These are phyloP conservation scores for Camponotus fellah DNA, from an alignment of 2,888 invertebrate species.

Conservation along the genomic window DNA sequence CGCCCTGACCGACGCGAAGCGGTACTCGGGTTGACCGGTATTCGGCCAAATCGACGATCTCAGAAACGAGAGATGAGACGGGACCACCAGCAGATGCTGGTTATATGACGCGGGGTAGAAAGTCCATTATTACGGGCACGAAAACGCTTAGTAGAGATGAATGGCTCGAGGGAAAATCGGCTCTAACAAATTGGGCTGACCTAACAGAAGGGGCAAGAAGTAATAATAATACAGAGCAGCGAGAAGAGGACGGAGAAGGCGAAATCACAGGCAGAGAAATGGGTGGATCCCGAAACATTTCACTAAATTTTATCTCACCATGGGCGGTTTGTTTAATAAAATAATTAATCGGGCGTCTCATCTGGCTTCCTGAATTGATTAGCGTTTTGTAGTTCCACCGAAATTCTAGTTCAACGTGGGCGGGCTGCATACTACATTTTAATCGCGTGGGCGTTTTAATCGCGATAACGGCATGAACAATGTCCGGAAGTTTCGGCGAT, in stretches of 20 bases:
- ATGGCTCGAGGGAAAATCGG: conserved; percentile 42
- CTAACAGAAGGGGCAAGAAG: conserved; percentile 7
- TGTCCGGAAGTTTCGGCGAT: conserved; percentile 67
- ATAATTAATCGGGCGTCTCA: conserved; percentile 52
- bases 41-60: conserved; percentile 75
- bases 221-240: conserved; percentile 38
- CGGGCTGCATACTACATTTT: conserved; percentile 15
- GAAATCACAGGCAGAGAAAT: conserved; percentile 5
- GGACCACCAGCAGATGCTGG: conserved; percentile 20
- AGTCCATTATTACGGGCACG: conserved; percentile 43
- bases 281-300: conserved; percentile 17
- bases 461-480: conserved; percentile 64
- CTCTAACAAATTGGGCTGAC: conserved; percentile 46
- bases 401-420: conserved; percentile 50
- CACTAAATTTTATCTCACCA: conserved; percentile 32
- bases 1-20: conserved; percentile 37
- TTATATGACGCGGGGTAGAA: conserved; percentile 22
- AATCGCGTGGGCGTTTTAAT: conserved; percentile 40
- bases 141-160: conserved; percentile 51
- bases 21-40: conserved; percentile 56
- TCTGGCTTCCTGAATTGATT: conserved; percentile 56
- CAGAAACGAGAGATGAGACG: conserved; percentile 43
- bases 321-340: conserved; percentile 59
- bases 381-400: conserved; percentile 26
- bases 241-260: not conserved